Conservation (phyloP, 2,113 vertebrate species). For the Polypterus senegalus region DNA sequence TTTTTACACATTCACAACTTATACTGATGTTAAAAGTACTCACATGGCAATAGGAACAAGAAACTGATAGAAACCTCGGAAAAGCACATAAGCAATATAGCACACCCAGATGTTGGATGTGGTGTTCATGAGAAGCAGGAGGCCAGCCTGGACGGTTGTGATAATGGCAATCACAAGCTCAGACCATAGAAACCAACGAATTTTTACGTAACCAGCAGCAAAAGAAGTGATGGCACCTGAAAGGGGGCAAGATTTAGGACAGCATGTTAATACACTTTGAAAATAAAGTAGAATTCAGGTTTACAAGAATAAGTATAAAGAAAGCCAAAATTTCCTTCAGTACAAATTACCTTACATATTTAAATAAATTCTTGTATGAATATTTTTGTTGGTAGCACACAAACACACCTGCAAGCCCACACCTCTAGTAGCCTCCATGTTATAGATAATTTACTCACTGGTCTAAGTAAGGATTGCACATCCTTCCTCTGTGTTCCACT, state of each 20-base stretch:
- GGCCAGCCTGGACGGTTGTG: slow-evolving; percentile 63
- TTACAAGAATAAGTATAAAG: not conserved
- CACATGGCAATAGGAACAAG: slow-evolving; percentile 89
- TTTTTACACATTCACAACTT: not conserved
- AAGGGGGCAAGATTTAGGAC: not conserved
- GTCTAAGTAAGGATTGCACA: too few species aligned
- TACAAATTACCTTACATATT: too few species aligned
- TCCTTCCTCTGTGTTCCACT: too few species aligned
- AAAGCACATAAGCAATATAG: slow-evolving; percentile 67
- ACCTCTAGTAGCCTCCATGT: too few species aligned
- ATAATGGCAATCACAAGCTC: slow-evolving; percentile 67
- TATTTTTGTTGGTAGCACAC: too few species aligned
- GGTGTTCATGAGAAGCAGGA: slow-evolving; percentile 69
- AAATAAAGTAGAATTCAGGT: not conserved
- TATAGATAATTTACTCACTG: too few species aligned
- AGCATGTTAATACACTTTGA: not conserved
- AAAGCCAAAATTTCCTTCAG: too few species aligned
- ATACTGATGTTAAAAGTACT: slow-evolving; percentile 28
- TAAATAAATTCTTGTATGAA: too few species aligned
- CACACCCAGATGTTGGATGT: slow-evolving; percentile 70
- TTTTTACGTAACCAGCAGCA: slow-evolving; percentile 58
- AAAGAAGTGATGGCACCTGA: slow-evolving; percentile 71
- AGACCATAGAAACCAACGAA: slow-evolving; percentile 78
- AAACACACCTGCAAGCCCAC: too few species aligned
- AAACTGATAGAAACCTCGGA: slow-evolving; percentile 80